A percentile compares a stretch with the other conserved stretches of the same genome.
Conservation (phyloP, 2,797 vertebrate genomes). For the Anomalospiza imberbis region DNA sequence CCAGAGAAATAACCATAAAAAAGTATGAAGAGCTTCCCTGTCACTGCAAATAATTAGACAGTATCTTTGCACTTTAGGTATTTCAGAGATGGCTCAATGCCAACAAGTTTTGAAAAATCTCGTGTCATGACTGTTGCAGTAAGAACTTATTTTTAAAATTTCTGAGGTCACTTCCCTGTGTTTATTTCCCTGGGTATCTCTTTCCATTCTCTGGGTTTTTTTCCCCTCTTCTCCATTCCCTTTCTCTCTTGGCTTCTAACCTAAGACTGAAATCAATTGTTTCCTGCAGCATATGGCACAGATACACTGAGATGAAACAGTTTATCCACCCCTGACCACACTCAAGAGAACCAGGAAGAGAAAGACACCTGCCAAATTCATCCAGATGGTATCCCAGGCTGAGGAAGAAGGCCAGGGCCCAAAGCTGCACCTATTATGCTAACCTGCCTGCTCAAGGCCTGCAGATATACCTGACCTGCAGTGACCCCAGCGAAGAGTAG, state of each 20-base stretch:
- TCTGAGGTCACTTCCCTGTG: not conserved
- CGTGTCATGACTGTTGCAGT: not conserved
- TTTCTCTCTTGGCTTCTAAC: constrained; percentile 1
- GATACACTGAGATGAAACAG: not conserved
- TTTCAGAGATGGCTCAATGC: not conserved
- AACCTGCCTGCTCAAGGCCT: not conserved
- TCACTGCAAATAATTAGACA: not conserved
- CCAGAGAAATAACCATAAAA: not conserved
- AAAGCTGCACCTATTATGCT: not conserved
- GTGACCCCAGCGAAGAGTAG: not conserved
- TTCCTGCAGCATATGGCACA: constrained; percentile 12
- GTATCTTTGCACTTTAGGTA: not conserved
- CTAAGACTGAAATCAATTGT: constrained; percentile 12
- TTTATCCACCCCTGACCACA: not conserved
- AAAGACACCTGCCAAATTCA: not conserved
- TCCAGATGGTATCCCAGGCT: not conserved
- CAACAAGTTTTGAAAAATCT: not conserved
- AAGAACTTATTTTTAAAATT: not conserved
- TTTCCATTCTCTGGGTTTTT: not conserved
- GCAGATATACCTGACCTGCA: not conserved
- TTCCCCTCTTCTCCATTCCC: not conserved
- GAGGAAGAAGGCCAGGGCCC: not conserved
- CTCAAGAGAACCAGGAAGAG: not conserved
- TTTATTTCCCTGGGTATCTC: not conserved
- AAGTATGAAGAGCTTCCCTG: not conserved